Base-by-base conservation (phyloP, 2,113 vertebrate species). In the Campylomormyrus numenius region DNA sequence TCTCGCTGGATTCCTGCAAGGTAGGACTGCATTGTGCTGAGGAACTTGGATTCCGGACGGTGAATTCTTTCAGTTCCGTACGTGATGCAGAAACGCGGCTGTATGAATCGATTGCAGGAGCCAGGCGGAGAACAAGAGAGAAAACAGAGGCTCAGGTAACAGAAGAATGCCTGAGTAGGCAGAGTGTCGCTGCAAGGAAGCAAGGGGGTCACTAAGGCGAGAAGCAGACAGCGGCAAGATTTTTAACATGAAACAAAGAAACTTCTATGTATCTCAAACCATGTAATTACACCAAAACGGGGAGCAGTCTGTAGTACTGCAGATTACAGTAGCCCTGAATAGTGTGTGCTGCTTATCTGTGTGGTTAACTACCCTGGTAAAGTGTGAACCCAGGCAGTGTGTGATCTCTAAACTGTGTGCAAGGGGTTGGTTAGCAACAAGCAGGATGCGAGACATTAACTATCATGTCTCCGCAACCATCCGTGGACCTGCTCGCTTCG, bases 1-100 rank as follows among this genome's bases (percentile, higher is more conserved):
- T 89, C 93, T 96, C 91, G 91, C 95, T 88, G 92, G 93, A 92
- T 96, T 93, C 92, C 95, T 95, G 91, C 94, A 96, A 96, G 96
- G 96, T 96, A 96, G 93, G 96, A 90, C 91, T 90, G 90, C 90
- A 89, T 83, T 87, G 74, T 35, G 50, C 46, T 50, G 49, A 62
- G 50, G 86, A 74, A 85, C 90, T 89, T 84, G 62, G 88, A 21
- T 70, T 45, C 85, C 19, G 85, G 19, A 35, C 15, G 31, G n/a
- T 35, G 50, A 39, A 58, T 58, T 39, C 50, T 89, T 66, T 56
- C 77, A 87, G 50, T 90, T 90, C 88, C 83, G 88, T 50, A 50
- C 84, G 91, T 21, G 45, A 89, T 91, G 89, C 66, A 31, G 56
- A 89, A 89, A 74, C 21, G 87, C 58, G 52, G 86, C 88, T 56